phyloP scores from a whole-genome alignment of 2,888 invertebrate species.

The Pandemis heparana region DNA sequence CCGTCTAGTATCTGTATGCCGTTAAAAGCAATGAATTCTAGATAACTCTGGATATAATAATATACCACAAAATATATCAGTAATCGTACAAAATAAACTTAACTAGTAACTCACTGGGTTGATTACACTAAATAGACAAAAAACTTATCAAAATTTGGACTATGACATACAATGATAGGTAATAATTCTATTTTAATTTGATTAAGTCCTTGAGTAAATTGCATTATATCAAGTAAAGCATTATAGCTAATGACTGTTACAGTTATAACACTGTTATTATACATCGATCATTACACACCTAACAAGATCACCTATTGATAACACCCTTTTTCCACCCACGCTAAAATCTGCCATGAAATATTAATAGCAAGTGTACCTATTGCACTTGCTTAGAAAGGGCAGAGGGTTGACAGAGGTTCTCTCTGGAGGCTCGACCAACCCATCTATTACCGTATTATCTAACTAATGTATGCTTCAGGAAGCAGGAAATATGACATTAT shows the following conservation, averaged over 20 bases:
- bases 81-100: too few relatives aligned
- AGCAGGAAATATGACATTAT: neutral
- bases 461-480: constrained; percentile 3
- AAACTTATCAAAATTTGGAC: too few relatives aligned
- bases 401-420: constrained; percentile 25
- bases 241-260: too few relatives aligned
- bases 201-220: too few relatives aligned
- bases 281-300: neutral
- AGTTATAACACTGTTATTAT: neutral
- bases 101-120: too few relatives aligned
- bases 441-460: constrained; percentile 9
- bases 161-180: too few relatives aligned
- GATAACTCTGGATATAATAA: constrained; percentile 5
- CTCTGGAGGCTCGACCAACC: neutral
- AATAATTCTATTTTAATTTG: too few relatives aligned
- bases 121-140: too few relatives aligned
- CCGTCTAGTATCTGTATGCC: constrained; percentile 38
- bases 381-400: neutral
- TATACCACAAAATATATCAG: neutral
- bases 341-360: constrained; percentile 14
- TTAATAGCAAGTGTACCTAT: constrained; percentile 7
- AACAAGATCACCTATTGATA: neutral
- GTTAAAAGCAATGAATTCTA: constrained; percentile 27
- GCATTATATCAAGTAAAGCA: too few relatives aligned
- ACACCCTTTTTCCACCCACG: neutral